These are phyloP conservation scores for Toxotes chatareus DNA, from an alignment of 2,113 vertebrate genomes.

Conservation along the genomic window DNA sequence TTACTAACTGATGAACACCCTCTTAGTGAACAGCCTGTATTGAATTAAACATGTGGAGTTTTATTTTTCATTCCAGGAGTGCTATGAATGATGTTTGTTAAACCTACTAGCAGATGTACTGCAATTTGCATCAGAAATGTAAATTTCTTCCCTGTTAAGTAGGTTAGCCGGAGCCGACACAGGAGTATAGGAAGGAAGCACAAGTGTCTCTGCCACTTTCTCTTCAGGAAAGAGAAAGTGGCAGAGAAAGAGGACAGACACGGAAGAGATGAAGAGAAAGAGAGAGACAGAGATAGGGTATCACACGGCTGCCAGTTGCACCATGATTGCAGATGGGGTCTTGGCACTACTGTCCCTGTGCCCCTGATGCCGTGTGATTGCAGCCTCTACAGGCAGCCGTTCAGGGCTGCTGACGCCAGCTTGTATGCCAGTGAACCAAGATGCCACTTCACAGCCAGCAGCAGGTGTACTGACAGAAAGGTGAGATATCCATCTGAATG, in stretches of 20 bases:
- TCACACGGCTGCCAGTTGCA: conserved; percentile 52
- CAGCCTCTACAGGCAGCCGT: conserved; percentile 46
- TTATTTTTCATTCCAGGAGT: conserved; percentile 49
- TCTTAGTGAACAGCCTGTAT: conserved; percentile 56
- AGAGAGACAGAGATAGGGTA: neutral
- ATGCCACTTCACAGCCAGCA: conserved; percentile 12
- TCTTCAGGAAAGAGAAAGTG: conserved; percentile 23
- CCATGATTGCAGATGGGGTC: conserved; percentile 66
- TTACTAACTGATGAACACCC: conserved; percentile 80
- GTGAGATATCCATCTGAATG: conserved; percentile 14
- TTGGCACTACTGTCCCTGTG: conserved; percentile 46
- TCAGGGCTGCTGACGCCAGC: conserved; percentile 35
- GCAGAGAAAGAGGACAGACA: conserved; percentile 17
- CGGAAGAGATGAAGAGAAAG: conserved; percentile 2
- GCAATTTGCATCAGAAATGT: conserved; percentile 72
- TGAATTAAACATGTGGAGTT: conserved; percentile 75
- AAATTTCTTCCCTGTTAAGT: conserved; percentile 60
- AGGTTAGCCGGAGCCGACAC: conserved; percentile 44
- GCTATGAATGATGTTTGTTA: conserved; percentile 62
- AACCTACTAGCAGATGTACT: conserved; percentile 46
- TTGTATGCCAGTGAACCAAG: conserved; percentile 25
- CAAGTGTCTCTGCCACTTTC: neutral
- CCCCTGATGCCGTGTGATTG: conserved; percentile 49
- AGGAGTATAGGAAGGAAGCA: conserved; percentile 32
- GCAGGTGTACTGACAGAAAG: conserved; percentile 35